These are phyloP conservation scores for Apostichopus californicus DNA, from an alignment of 35 echinoderm and acorn worm species.

Conservation along the genomic window DNA sequence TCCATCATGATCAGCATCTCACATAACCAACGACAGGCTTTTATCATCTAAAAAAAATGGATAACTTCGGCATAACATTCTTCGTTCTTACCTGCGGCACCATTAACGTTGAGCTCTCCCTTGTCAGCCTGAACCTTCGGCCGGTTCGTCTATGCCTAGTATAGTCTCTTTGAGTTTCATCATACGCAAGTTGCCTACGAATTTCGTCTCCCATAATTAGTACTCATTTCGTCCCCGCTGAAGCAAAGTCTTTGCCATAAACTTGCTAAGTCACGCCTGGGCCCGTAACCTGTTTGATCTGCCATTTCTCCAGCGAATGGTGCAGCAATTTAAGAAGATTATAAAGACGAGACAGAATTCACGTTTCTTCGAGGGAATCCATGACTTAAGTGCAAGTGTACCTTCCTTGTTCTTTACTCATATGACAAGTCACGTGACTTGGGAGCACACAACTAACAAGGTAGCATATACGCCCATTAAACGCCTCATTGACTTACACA, in stretches of 20 bases:
- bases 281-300: conserved; percentile 44
- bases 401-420: too few species aligned
- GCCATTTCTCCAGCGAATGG: not conserved
- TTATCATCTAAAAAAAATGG: conserved; percentile 47
- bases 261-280: too few species aligned
- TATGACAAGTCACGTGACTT: too few species aligned
- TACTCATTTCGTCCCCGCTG: conserved; percentile 29
- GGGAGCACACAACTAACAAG: too few species aligned
- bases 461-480: too few species aligned
- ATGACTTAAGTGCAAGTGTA: too few species aligned
- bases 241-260: not conserved
- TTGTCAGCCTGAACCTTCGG: too few species aligned
- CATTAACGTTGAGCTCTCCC: too few species aligned
- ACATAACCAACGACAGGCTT: conserved; percentile 51
- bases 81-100: not conserved
- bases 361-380: too few species aligned
- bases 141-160: not conserved
- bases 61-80: conserved; percentile 42
- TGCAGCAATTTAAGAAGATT: too few species aligned
- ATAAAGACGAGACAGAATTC: too few species aligned
- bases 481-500: too few species aligned
- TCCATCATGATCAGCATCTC: conserved; percentile 51
- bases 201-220: conserved; percentile 28
- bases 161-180: conserved; percentile 31
- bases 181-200: conserved; percentile 22